Conservation (phyloP, 2,797 vertebrate species). For the Ara ararauna region DNA sequence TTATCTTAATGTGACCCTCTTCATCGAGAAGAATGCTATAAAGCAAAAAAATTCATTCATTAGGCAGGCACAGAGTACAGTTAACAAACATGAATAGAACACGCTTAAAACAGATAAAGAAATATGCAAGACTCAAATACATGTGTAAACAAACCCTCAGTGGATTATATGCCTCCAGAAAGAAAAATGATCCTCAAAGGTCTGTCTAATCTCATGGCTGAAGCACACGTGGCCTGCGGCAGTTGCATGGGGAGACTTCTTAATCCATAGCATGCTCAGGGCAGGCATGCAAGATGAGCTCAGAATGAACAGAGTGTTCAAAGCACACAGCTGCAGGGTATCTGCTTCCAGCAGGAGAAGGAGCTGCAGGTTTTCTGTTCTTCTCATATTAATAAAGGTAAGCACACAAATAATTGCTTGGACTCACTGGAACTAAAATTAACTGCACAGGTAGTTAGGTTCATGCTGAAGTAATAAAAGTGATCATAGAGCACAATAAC, state of each 20-base stretch:
- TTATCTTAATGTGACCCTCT: conserved; percentile 96
- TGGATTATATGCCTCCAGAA: not conserved
- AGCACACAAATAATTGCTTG: not conserved
- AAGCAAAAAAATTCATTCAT: conserved; percentile 7
- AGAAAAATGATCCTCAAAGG: not conserved
- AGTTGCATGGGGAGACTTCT: not conserved
- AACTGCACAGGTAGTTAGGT: not conserved
- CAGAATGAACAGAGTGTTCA: not conserved
- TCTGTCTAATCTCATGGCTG: not conserved
- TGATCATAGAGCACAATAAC: not conserved
- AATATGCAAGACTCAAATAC: not conserved
- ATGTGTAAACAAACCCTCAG: not conserved
- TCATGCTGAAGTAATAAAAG: not conserved
- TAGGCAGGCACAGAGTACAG: not conserved
- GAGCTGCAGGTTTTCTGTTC: not conserved
- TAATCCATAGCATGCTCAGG: not conserved
- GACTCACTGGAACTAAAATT: not conserved
- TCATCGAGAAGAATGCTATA: conserved; percentile 95
- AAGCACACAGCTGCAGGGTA: not conserved
- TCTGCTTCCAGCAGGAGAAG: not conserved
- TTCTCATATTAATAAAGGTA: not conserved
- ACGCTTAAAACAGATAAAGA: not conserved
- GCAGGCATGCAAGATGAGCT: not conserved
- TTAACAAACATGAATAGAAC: not conserved
- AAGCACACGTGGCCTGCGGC: not conserved